Percentiles rank a stretch among this genome's conserved stretches.
These are phyloP conservation scores for Dreissena rostriformis DNA, from an alignment of 1,140 invertebrate genomes.

Conservation along the genomic window DNA sequence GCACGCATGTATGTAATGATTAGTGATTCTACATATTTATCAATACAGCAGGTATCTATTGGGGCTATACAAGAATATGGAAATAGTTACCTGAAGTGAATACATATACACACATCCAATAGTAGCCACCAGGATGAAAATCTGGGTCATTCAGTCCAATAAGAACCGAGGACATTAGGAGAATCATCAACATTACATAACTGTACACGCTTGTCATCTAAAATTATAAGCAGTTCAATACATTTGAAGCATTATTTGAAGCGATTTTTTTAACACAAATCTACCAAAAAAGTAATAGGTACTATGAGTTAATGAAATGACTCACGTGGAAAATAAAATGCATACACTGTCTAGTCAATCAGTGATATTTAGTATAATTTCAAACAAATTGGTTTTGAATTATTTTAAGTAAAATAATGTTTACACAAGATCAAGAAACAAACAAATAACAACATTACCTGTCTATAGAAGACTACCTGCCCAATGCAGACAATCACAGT, in stretches of 20 bases:
- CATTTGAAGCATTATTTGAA: no score
- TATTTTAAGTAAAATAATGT: background rate
- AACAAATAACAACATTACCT: conserved; percentile 46
- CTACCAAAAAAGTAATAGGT: no score
- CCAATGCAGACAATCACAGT: conserved; percentile 61
- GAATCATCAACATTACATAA: conserved; percentile 57
- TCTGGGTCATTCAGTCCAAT: conserved; percentile 52
- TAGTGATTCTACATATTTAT: background rate
- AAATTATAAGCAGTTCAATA: no score
- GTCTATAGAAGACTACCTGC: conserved; percentile 54
- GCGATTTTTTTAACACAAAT: no score
- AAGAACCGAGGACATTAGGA: conserved; percentile 51
- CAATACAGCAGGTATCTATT: no score
- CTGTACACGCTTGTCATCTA: conserved; percentile 53
- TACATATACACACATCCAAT: conserved; percentile 54
- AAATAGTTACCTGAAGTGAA: conserved; percentile 39
- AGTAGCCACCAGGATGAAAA: conserved; percentile 39
- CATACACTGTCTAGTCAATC: no score
- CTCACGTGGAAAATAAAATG: no score
- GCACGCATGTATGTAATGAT: background rate
- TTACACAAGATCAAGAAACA: background rate
- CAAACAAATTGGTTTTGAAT: no score
- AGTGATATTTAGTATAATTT: no score
- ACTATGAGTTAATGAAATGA: background rate
- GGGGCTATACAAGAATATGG: background rate